Percentiles rank a stretch among this genome's conserved stretches.
Evolutionary conservation across 2,113 vertebrate genomes (phyloP).

Genomic region (Pitta sordida): DNA sequence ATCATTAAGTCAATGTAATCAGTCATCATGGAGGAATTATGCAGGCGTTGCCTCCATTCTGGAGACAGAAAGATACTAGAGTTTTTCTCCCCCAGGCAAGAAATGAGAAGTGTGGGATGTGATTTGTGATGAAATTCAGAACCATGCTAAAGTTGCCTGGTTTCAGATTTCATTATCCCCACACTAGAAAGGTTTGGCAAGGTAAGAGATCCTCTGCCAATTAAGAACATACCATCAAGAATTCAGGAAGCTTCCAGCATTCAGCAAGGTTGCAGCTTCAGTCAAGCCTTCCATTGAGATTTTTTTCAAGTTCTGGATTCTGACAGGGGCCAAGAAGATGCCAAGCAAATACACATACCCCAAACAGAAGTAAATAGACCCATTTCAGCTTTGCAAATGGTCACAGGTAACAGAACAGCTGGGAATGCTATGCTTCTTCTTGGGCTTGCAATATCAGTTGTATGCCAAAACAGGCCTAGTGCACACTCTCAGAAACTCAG

Average conservation of each 20-base stretch:
- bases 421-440: not conserved
- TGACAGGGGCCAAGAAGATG: not conserved
- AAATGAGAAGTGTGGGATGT: constrained; percentile 13
- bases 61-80: constrained; percentile 29
- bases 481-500: not conserved
- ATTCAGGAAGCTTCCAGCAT: not conserved
- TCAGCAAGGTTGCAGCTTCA: not conserved
- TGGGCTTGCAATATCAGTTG: not conserved
- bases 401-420: not conserved
- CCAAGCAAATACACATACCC: not conserved
- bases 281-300: not conserved
- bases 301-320: not conserved
- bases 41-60: constrained; percentile 30
- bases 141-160: not conserved
- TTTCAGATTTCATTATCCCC: constrained; percentile 49
- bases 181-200: not conserved
- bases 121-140: constrained; percentile 52
- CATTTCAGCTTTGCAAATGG: not conserved
- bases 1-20: constrained; percentile 16
- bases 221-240: not conserved
- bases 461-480: not conserved
- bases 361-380: not conserved
- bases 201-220: not conserved
- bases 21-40: not conserved
- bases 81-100: not conserved